Base-by-base conservation (phyloP, 1,140 invertebrate genomes). In the Hycleus phaleratus region DNA sequence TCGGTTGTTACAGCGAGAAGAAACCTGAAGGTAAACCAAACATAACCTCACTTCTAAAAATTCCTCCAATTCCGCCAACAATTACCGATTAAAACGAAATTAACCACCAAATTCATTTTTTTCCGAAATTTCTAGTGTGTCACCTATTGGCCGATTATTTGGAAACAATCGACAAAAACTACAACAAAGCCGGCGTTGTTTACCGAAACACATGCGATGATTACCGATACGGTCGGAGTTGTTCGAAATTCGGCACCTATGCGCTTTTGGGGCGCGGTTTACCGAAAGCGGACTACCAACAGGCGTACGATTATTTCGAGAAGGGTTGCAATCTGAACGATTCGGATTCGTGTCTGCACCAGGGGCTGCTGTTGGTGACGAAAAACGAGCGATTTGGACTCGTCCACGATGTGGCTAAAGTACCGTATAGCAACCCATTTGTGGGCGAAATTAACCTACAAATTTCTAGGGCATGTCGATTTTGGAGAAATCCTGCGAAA, bases 141-240 rank as follows among this genome's bases (percentile, higher is more conserved):
- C 92, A 95, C 74, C 74, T 95, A 43, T 75, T 96, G 2, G 93
- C 86, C 1, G 91, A 95, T 75, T 96, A 88, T 73, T 76, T 91
- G 26, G 91, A 95, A 73, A 78, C 83, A 0, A 83, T 95, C 1
- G 86, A 87, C 64, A 85, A 85, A 68, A 86, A 96, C 66, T 85
- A 78, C 58, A 79, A 84, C 40, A 87, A 88, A 71, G 91, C 93
- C 0, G 81, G 77, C 0, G 83, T 83, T 66, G 79, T 95, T 5
- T 96, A 85, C 67, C 85, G 88, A 75, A 81, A 77, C 26, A 96
- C 91, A 73, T 97, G 93, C 74, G 86, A 94, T 68, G 84, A 91
- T 49, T 84, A 85, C 61, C 84, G 87, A 58, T 90, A 82, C 73
- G 81, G 79, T 4, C 87, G 83, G 69, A 95, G 92, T 68, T 97